Evolutionary conservation across 2,113 vertebrate species (phyloP).

Genomic region (Callocephalon fimbriatum): DNA sequence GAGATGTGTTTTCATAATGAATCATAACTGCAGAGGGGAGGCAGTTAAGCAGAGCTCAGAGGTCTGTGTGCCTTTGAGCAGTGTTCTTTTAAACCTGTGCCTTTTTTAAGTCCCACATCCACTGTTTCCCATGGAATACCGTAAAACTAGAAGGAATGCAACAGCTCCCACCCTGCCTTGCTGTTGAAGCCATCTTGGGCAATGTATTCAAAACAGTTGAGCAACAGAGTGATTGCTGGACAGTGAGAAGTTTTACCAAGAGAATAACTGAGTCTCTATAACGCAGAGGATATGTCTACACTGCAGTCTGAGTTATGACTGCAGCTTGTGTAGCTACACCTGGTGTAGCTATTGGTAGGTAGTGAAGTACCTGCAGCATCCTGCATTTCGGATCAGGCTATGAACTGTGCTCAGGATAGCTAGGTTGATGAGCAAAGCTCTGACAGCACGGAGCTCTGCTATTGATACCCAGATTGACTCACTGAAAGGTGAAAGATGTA

Average conservation of each 20-base stretch:
- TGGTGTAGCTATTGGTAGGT: background rate
- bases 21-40: background rate
- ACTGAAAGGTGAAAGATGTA: background rate
- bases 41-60: background rate
- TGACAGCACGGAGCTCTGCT: background rate
- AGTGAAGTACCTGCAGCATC: background rate
- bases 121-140: background rate
- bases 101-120: background rate
- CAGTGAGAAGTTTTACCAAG: background rate
- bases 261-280: background rate
- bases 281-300: fast-evolving
- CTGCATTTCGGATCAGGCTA: background rate
- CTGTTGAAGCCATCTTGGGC: background rate
- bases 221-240: background rate
- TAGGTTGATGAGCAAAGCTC: background rate
- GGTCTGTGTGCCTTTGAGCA: background rate
- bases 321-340: background rate
- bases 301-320: background rate
- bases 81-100: slow-evolving; percentile 1
- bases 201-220: background rate
- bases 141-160: background rate
- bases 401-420: background rate
- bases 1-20: background rate
- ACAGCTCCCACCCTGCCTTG: background rate
- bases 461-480: background rate